A percentile compares a stretch with the other conserved stretches of the same genome.
These are phyloP conservation scores for Menidia menidia DNA, from an alignment of 2,797 vertebrate species.

Conservation along the genomic window DNA sequence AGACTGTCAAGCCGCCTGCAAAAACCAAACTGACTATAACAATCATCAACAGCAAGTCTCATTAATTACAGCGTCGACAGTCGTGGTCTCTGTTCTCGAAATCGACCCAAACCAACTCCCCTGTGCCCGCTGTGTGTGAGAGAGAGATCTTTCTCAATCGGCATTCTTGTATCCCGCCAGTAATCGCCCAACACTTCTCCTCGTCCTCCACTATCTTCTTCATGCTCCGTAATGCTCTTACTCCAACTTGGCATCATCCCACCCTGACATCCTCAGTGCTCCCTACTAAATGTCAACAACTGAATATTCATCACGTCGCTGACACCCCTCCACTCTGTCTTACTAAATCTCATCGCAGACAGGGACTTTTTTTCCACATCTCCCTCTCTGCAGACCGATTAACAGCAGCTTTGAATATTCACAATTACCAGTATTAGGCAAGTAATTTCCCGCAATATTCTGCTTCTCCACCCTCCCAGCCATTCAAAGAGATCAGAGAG, in stretches of 20 bases:
- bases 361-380: slow-evolving; percentile 21
- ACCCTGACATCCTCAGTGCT: slow-evolving; percentile 63
- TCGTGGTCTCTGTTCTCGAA: slow-evolving; percentile 54
- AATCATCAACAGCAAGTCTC: slow-evolving; percentile 68
- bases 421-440: slow-evolving; percentile 65
- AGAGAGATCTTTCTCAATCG: slow-evolving; percentile 50
- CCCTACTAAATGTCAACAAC: slow-evolving; percentile 77
- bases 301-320: slow-evolving; percentile 80
- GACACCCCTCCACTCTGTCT: slow-evolving; percentile 57
- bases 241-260: slow-evolving; percentile 70
- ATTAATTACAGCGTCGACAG: slow-evolving; percentile 68
- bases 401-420: slow-evolving; percentile 72
- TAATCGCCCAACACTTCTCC: slow-evolving; percentile 53
- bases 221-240: slow-evolving; percentile 68
- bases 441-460: slow-evolving; percentile 60
- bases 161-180: slow-evolving; percentile 40
- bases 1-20: slow-evolving; percentile 52
- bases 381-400: slow-evolving; percentile 60
- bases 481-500: slow-evolving; percentile 29
- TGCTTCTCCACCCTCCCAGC: slow-evolving; percentile 45
- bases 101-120: slow-evolving; percentile 42
- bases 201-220: slow-evolving; percentile 49
- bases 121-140: slow-evolving; percentile 29
- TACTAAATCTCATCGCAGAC: slow-evolving; percentile 62
- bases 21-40: slow-evolving; percentile 67